Evolutionary conservation across 2,888 invertebrate species (phyloP), one percentile per base, ranked within the genome.

Genomic region (Branchellion lobata): DNA sequence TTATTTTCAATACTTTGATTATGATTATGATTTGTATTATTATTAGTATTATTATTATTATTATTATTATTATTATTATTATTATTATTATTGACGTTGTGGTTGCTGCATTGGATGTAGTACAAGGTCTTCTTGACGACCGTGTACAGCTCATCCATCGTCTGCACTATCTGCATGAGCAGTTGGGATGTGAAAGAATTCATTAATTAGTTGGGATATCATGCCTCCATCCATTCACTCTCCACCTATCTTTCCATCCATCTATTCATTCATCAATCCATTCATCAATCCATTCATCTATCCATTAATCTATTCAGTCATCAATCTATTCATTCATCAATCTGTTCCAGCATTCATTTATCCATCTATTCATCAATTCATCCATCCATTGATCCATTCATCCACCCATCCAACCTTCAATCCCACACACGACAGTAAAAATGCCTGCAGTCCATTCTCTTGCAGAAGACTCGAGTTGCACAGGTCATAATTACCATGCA

Each of bases 391-490:
- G 11, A 57, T 57, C 21, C 61, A 57, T 57, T 3, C 27, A 2
- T 5, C 18, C 14, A 47, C 14, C 34, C 34, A 34, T 33, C 18
- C 14, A 8, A 87, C 87, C 86, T 87, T 84, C 18, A 87, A 83
- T 1, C 86, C 87, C 61, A 87, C 83, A 27, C 84, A 76, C 47
- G 86, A 86, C 21, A 87, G 84, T 5, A 87, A 80, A 5, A 87
- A 82, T 8, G 82, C 82, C 3, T 85, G 81, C 5, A 87, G 81
- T 2, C 88, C 82, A 91, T 86, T 80, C 89, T 90, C 85, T 91
- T 92, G 14, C 90, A 84, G 34, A 90, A 92, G 82, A 90, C 90
- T 86, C 92, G 92, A 92, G 92, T 91, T 72, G 90, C 91, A 24
- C 91, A 91, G 83, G 88, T 90, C 77, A 92, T 86, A 85, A 91